phyloP scores from a whole-genome alignment of 2,888 invertebrate genomes.

The Sipha maydis region DNA sequence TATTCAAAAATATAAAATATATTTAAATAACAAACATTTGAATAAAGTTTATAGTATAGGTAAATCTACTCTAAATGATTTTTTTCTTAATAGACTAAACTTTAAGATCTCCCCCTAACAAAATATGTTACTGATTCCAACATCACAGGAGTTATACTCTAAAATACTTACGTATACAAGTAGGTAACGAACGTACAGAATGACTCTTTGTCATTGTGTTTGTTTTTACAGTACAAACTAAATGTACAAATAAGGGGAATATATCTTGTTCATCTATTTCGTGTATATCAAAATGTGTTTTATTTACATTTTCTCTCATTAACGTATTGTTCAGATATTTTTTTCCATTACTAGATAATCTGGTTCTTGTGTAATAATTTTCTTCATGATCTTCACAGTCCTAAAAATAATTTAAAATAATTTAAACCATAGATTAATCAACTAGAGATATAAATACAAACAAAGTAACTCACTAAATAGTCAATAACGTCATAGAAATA shows the following conservation, averaged over 20 bases:
- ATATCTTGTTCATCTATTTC: slow-evolving; percentile 49
- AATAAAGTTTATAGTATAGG: neutral
- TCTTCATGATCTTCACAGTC: slow-evolving; percentile 5
- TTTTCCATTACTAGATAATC: neutral
- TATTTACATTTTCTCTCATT: neutral
- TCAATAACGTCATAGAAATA: slow-evolving; percentile 46
- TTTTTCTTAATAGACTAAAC: no score
- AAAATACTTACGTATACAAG: slow-evolving; percentile 57
- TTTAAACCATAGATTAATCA: no score
- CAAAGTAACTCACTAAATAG: slow-evolving; percentile 26
- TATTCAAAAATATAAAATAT: neutral
- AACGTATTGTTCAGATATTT: slow-evolving; percentile 15
- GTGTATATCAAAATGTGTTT: slow-evolving; percentile 2
- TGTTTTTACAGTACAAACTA: slow-evolving; percentile 45
- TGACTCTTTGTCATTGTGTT: slow-evolving; percentile 3
- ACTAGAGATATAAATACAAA: neutral
- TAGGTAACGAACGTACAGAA: slow-evolving; percentile 43
- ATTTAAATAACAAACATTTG: neutral
- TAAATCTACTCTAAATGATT: no score
- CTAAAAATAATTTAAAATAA: slow-evolving; percentile 1
- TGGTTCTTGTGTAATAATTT: neutral
- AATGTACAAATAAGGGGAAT: slow-evolving; percentile 48
- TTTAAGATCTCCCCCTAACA: neutral
- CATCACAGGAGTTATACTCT: neutral
- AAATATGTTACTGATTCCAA: neutral